Conservation (phyloP, 92 coral and sea anemone genomes). For the Parazoanthus darwini region DNA sequence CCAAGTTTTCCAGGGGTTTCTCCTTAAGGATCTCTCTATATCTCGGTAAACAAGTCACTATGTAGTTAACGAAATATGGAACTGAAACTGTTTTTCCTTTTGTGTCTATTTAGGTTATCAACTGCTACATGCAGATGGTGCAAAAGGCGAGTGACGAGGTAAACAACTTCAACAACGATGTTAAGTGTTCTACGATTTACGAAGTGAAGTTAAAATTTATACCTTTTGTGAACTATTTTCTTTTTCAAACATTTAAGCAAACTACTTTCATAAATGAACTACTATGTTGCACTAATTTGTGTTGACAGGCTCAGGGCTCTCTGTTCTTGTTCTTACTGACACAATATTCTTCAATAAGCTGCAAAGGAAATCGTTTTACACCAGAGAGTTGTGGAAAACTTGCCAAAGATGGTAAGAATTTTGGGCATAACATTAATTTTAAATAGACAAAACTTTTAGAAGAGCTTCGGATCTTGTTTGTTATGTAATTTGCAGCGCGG, state of each 20-base stretch:
- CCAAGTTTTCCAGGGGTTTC: too few relatives aligned
- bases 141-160: background rate
- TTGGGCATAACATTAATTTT: too few relatives aligned
- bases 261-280: background rate
- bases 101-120: background rate
- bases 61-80: too few relatives aligned
- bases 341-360: background rate
- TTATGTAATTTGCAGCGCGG: too few relatives aligned
- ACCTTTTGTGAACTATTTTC: background rate
- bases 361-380: background rate
- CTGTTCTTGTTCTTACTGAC: background rate
- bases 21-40: too few relatives aligned
- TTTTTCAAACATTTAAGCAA: background rate
- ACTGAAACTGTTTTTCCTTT: too few relatives aligned
- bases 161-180: background rate
- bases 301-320: conserved; percentile 12
- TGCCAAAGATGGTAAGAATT: background rate
- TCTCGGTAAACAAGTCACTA: too few relatives aligned
- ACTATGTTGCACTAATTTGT: background rate
- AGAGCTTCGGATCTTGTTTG: too few relatives aligned
- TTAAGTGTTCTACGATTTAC: background rate
- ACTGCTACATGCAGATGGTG: background rate
- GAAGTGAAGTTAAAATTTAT: background rate
- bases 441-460: too few relatives aligned
- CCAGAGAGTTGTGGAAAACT: background rate